Evolutionary conservation across 1,140 invertebrate species (phyloP), one percentile per base, ranked within the genome.

Genomic region (Dryas iulia): DNA sequence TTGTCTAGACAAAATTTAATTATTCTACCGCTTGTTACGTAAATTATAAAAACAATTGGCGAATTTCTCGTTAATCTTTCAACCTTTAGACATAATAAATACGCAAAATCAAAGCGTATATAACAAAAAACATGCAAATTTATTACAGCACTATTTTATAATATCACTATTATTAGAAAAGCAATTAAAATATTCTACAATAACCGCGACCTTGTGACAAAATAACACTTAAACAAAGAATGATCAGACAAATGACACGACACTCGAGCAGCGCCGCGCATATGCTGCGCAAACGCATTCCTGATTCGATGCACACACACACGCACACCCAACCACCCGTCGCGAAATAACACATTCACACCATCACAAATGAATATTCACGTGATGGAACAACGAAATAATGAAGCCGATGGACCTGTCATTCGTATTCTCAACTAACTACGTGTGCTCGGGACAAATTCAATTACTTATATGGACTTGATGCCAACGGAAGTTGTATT

Each of bases 251-350:
- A 76, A 73, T 72, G 76, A 82, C 77, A 67, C 71, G 61, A 67
- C 72, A 58, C 62, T 63, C 64, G 63, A 64, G 53, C 71, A 59
- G 69, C 70, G 69, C 73, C 74, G 53, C 69, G 78, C 68, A 73
- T 80, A 78, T 84, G 84, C 77, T 80, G 77, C 71, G 79, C 85
- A 80, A 81, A 83, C 79, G 75, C 81, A 89, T 89, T 87, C 84
- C 83, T 72, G 75, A 89, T 89, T 89, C 77, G 87, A 76, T 53
- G 65, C 69, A 75, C 77, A 60, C 68, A 25, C 52, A 33, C 69
- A 28, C 69, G 33, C 63, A 68, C 75, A 72, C 68, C 67, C 67
- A 68, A 65, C 65, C 58, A 59, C 69, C 66, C 35, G 67, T 63
- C 61, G 65, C 62, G 72, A 63, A 47, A 53, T 26, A 54, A 70